These are phyloP conservation scores for Solea senegalensis DNA, from an alignment of 2,113 vertebrate species.

Conservation along the genomic window DNA sequence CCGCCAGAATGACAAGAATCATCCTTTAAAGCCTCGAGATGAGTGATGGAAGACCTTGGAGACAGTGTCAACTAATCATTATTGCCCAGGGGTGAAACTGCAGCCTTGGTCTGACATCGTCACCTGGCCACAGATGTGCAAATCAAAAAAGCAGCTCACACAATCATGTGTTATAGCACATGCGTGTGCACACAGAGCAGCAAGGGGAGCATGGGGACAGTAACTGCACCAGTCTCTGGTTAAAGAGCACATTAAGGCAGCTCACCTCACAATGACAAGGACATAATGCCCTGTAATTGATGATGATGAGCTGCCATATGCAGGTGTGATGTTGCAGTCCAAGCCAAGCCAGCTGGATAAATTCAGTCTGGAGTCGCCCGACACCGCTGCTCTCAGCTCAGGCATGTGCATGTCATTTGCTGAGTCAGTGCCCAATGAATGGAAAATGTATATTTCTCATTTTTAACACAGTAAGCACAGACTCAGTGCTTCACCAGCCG, in stretches of 20 bases:
- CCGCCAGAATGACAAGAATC: neutral
- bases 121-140: neutral
- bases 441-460: neutral
- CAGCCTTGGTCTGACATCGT: too few relatives aligned
- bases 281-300: slow-evolving; percentile 56
- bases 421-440: slow-evolving; percentile 4
- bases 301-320: slow-evolving; percentile 34
- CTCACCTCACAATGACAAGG: slow-evolving; percentile 23
- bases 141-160: slow-evolving; percentile 12
- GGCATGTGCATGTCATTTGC: slow-evolving; percentile 41
- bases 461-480: slow-evolving; percentile 10
- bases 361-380: slow-evolving; percentile 16
- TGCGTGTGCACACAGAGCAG: neutral
- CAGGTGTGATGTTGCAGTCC: slow-evolving; percentile 19
- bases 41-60: neutral
- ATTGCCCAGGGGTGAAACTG: too few relatives aligned
- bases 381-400: slow-evolving; percentile 44
- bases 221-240: neutral
- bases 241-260: slow-evolving; percentile 15
- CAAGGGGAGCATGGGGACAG: slow-evolving; percentile 40
- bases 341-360: slow-evolving; percentile 7
- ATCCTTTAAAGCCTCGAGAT: neutral
- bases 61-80: neutral
- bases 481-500: slow-evolving; percentile 23
- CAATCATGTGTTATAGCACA: neutral